Conservation (phyloP, 2,797 vertebrate genomes). For the Eupleurogrammus muticus region DNA sequence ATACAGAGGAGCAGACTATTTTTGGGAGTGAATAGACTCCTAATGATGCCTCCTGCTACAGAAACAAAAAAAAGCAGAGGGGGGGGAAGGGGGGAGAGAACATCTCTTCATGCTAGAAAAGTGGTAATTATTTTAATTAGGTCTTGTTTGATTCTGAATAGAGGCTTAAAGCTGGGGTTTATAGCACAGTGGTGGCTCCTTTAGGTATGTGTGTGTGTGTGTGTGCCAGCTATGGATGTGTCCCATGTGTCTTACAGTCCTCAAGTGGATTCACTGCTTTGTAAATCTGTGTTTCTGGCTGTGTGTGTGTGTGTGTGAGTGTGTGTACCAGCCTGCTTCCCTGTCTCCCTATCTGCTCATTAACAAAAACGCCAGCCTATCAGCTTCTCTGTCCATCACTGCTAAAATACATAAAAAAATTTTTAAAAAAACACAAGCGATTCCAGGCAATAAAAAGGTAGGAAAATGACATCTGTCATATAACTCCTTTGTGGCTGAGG, state of each 20-base stretch:
- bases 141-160: conserved; percentile 71
- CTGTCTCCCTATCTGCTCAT: conserved; percentile 32
- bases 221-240: not conserved
- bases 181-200: conserved; percentile 23
- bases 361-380: conserved; percentile 18
- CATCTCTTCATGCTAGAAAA: conserved; percentile 64
- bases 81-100: conserved; percentile 10
- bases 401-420: not conserved
- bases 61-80: conserved; percentile 38
- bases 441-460: not conserved
- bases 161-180: conserved; percentile 55
- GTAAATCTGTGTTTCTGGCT: conserved; percentile 28
- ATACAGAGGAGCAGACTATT: conserved; percentile 27
- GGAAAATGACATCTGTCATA: not conserved
- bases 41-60: conserved; percentile 67
- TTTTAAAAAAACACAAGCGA: not conserved
- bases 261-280: conserved; percentile 46
- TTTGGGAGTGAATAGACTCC: conserved; percentile 51
- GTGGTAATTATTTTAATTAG: conserved; percentile 83
- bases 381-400: conserved; percentile 17
- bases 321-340: conserved; percentile 26
- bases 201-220: conserved; percentile 1
- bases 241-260: conserved; percentile 28
- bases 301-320: conserved; percentile 21
- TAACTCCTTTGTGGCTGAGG: not conserved